A percentile compares a stretch with the other conserved stretches of the same genome.
These are phyloP conservation scores for Aphodius sticticus DNA, from an alignment of 2,888 invertebrate species.

Conservation along the genomic window DNA sequence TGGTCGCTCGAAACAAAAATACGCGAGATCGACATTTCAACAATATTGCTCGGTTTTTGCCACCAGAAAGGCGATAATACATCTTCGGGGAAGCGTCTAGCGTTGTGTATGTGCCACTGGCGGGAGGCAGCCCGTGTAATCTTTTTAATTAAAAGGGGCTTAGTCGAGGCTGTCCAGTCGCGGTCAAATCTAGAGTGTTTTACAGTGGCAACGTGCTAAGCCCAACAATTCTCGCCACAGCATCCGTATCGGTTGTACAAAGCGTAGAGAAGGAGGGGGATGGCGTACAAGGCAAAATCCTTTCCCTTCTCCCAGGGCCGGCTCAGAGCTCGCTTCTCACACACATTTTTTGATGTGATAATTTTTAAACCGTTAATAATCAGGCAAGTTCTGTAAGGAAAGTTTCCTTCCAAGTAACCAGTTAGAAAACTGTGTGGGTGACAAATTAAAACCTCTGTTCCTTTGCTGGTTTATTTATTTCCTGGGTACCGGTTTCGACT, in stretches of 20 bases:
- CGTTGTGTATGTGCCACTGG: background rate
- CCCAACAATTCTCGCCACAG: constrained; percentile 22
- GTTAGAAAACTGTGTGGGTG: too few species aligned
- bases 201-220: constrained; percentile 25
- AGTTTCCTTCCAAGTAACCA: too few species aligned
- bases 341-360: too few species aligned
- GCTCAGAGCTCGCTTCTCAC: too few species aligned
- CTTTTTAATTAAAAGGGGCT: constrained; percentile 42
- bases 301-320: background rate
- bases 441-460: too few species aligned
- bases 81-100: background rate
- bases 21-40: background rate
- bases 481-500: too few species aligned
- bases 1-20: too few species aligned
- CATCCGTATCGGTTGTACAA: constrained; percentile 10
- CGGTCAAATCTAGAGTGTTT: constrained; percentile 20
- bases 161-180: constrained; percentile 27
- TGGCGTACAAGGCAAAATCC: constrained; percentile 36
- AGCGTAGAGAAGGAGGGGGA: background rate
- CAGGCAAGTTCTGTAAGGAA: too few species aligned
- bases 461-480: too few species aligned
- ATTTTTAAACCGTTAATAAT: too few species aligned
- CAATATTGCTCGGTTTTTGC: background rate
- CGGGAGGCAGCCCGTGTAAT: background rate
- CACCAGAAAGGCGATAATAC: background rate